A percentile compares a stretch with the other conserved stretches of the same genome.
Evolutionary conservation across 2,797 vertebrate species (phyloP).

Genomic region (Rhabdophis nuchalis): DNA sequence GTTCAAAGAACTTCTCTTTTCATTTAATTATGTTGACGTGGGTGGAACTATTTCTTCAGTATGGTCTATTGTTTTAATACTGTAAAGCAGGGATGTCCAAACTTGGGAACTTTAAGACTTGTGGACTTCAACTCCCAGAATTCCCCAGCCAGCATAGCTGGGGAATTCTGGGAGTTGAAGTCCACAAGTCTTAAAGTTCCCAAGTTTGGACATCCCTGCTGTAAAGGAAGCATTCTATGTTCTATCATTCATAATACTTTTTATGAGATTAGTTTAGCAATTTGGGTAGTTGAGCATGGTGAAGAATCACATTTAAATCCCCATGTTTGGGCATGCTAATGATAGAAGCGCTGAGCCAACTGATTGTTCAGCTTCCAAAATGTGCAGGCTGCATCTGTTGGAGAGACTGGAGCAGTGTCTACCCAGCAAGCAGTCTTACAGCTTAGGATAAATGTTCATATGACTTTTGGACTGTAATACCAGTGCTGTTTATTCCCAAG

Average conservation of each 20-base stretch:
- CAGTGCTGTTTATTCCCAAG: background rate
- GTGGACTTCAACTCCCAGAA: no score
- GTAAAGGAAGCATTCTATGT: conserved; percentile 4
- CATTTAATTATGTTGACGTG: background rate
- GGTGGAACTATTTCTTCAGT: background rate
- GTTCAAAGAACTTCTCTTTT: background rate
- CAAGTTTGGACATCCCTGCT: no score
- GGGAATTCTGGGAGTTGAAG: no score
- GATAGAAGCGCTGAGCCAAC: background rate
- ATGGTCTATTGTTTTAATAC: background rate
- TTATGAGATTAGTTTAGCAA: background rate
- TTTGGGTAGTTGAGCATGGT: background rate
- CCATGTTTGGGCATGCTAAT: background rate
- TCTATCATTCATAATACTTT: conserved; percentile 18
- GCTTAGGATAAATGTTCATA: background rate
- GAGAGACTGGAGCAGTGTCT: background rate
- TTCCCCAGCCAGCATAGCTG: no score
- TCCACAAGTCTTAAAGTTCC: no score
- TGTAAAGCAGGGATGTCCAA: no score
- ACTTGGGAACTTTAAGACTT: no score
- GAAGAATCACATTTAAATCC: background rate
- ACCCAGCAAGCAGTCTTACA: background rate
- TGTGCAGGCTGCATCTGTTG: background rate
- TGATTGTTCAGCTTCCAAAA: background rate
- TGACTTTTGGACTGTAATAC: background rate